Base-by-base conservation (phyloP, 2,888 invertebrate genomes). In the Lamellibrachia satsuma region DNA sequence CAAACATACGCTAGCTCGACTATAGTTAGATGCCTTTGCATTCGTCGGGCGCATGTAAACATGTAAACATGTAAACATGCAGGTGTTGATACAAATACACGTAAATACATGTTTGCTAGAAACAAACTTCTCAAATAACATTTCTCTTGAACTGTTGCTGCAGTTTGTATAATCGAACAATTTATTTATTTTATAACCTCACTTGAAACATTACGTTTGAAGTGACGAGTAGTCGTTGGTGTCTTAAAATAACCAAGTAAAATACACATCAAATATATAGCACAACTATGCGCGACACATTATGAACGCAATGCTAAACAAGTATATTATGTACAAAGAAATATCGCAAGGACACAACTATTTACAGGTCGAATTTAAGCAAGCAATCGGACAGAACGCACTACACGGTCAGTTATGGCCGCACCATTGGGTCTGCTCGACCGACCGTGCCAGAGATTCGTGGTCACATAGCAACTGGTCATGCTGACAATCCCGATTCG, bases 221-320 rank as follows among this genome's bases (percentile, higher is more conserved):
- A 11, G 75, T 75, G 15, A 75, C 75, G 22, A 6, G 6, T 15
- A 75, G 22, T 75, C 75, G 75, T 6, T n/a, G 22, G 75, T 22
- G 75, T 75, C n/a, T 75, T n/a, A 11, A 75, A 75, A 75, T 22
- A 75, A 75, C 75, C n/a, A 75, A 15, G 22, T 15, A 11, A 75
- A 75, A 75, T 75, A 75, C 22, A 75, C 75, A 75, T 75, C 22
- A 75, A 75, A 75, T 75, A 75, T 22, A 75, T 75, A 75, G 75
- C 75, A 75, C 22, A 75, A 15, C 22, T 75, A 75, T 75, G n/a
- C 22, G 75, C n/a, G 75, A 75, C 75, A 75, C 75, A 75, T 75
- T 22, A 75, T 75, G 75, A 75, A 75, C 75, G 75, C 75, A 75
- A n/a, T 75, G n/a, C 75, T 75, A 75, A 75, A 75, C 75, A 75